Evolutionary conservation across 1,140 invertebrate species (phyloP).

Genomic region (Scaptomyza montana): DNA sequence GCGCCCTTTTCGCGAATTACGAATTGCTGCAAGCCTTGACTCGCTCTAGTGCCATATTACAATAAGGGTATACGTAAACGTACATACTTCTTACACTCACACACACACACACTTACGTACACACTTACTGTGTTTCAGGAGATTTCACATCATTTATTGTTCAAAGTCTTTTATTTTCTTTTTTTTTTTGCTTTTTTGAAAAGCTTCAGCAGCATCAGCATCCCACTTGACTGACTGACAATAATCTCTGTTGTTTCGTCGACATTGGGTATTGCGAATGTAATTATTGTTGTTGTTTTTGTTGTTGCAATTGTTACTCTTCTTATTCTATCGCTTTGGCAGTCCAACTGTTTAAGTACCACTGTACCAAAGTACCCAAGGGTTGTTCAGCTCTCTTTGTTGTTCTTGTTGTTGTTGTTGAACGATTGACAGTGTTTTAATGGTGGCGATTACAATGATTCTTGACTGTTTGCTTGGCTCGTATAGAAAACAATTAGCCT

Average conservation of each 20-base stretch:
- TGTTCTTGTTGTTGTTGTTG: neutral
- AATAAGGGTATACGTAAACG: neutral
- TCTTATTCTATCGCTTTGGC: neutral
- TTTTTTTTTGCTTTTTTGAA: conserved; percentile 31
- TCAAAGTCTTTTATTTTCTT: conserved; percentile 56
- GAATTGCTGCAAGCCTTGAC: conserved; percentile 16
- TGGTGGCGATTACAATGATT: conserved; percentile 62
- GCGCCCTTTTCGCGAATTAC: conserved; percentile 36
- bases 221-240: conserved; percentile 53
- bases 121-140: conserved; percentile 49
- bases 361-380: conserved; percentile 12
- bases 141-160: conserved; percentile 71
- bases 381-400: conserved; percentile 19
- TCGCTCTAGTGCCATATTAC: conserved; percentile 1
- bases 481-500: conserved; percentile 51
- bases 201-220: conserved; percentile 41
- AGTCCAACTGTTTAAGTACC: conserved; percentile 9
- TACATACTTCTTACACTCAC: conserved; percentile 11
- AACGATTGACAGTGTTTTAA: conserved; percentile 62
- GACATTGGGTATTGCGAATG: conserved; percentile 46
- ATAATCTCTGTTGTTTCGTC: conserved; percentile 65
- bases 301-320: conserved; percentile 25
- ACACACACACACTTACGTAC: conserved; percentile 10
- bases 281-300: conserved; percentile 44
- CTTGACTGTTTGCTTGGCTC: conserved; percentile 40